Conservation (phyloP, 2,113 vertebrate species). For the Hepsetus odoe region DNA sequence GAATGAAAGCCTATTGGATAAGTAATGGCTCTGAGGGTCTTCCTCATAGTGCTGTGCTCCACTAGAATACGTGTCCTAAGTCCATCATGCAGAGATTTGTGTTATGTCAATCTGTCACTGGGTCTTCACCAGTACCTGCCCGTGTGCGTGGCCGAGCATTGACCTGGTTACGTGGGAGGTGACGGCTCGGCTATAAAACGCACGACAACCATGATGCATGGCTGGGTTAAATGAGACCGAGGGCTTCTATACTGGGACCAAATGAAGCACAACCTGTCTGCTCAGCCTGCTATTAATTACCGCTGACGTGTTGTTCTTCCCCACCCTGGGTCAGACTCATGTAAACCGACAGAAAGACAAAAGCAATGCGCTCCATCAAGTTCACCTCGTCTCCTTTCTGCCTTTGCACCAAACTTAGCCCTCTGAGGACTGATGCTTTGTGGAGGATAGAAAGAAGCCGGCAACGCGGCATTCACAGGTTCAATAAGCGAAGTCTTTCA, state of each 20-base stretch:
- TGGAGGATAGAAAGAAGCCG: background rate
- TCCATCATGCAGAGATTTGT: constrained; percentile 20
- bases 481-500: background rate
- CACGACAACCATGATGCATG: constrained; percentile 33
- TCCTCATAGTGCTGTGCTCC: background rate
- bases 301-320: background rate
- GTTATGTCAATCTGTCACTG: constrained; percentile 35
- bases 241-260: constrained; percentile 7
- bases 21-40: background rate
- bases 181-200: constrained; percentile 31
- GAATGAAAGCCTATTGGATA: background rate
- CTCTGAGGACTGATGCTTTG: too few species aligned
- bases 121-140: constrained; percentile 24
- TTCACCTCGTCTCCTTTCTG: background rate
- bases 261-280: background rate
- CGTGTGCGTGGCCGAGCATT: constrained; percentile 17
- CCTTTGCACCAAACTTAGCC: too few species aligned
- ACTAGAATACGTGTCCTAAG: constrained; percentile 25
- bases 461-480: background rate
- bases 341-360: background rate
- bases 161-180: background rate
- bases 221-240: constrained; percentile 10
- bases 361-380: background rate
- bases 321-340: background rate
- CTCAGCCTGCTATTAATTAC: background rate